Percentiles rank a stretch among this genome's conserved stretches.
phyloP scores from a whole-genome alignment of 2,797 vertebrate genomes.

The Myotis myotis region DNA sequence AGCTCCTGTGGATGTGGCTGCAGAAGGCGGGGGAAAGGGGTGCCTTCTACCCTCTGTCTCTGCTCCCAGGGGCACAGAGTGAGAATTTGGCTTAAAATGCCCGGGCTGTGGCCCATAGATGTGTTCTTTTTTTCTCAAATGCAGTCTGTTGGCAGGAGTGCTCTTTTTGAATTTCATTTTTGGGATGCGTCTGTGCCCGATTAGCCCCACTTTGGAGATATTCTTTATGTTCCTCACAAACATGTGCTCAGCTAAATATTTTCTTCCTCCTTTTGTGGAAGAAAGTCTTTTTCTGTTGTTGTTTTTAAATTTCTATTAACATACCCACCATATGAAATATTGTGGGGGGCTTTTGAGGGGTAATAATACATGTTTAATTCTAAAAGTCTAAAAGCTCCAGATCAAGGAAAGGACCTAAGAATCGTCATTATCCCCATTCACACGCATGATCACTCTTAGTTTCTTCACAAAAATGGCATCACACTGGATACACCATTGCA shows the following conservation, averaged over 20 bases:
- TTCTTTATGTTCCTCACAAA: neutral
- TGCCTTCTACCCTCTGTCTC: neutral
- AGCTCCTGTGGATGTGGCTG: neutral
- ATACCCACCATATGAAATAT: neutral
- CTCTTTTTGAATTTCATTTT: neutral
- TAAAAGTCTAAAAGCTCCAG: neutral
- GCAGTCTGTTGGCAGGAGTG: neutral
- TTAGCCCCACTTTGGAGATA: neutral
- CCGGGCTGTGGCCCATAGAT: neutral
- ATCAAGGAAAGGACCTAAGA: slow-evolving; percentile 8
- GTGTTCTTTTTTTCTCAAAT: neutral
- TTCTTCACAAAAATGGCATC: neutral
- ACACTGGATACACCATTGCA: neutral
- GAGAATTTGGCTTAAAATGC: neutral
- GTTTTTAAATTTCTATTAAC: neutral
- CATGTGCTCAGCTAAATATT: neutral
- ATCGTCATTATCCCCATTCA: neutral
- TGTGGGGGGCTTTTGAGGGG: neutral
- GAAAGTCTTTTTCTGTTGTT: neutral
- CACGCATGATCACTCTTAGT: neutral
- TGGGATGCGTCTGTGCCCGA: neutral
- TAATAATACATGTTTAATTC: neutral
- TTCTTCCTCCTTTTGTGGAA: neutral
- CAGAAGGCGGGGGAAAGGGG: too few species aligned
- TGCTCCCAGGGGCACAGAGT: neutral